phyloP scores from a whole-genome alignment of 2,888 invertebrate genomes.

The Sesamia inferens region DNA sequence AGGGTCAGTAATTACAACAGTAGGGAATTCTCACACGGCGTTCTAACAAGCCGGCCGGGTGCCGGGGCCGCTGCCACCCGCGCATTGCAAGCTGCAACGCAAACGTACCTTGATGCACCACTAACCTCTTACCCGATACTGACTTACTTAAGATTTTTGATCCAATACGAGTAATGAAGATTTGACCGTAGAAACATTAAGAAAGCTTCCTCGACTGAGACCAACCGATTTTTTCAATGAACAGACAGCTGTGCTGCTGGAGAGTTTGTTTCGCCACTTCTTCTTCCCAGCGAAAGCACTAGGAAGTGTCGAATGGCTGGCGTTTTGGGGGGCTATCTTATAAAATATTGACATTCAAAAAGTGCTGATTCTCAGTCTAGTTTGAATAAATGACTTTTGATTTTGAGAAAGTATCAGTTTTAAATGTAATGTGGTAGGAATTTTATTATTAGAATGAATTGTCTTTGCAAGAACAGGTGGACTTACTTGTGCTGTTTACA shows the following conservation, averaged over 20 bases:
- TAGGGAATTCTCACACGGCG: slow-evolving; percentile 77
- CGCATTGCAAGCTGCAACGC: slow-evolving; percentile 58
- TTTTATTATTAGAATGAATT: not conserved
- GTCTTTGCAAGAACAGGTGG: slow-evolving; percentile 3
- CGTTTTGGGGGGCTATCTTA: no score
- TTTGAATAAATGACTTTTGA: no score
- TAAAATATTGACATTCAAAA: no score
- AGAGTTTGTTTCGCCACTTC: no score
- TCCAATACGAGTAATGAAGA: slow-evolving; percentile 20
- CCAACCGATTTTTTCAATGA: no score
- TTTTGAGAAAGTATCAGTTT: not conserved
- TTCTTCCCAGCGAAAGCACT: no score
- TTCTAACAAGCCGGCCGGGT: slow-evolving; percentile 82
- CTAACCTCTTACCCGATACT: slow-evolving; percentile 54
- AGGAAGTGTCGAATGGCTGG: no score
- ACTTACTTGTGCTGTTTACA: not conserved
- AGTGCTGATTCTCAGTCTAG: no score
- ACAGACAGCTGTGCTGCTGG: no score
- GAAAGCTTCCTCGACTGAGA: not conserved
- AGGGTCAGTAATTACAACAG: slow-evolving; percentile 79
- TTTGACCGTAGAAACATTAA: not conserved
- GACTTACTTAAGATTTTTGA: slow-evolving; percentile 37
- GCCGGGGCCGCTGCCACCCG: slow-evolving; percentile 75
- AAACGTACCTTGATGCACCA: slow-evolving; percentile 59
- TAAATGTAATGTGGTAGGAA: not conserved